These are phyloP conservation scores for Aelia acuminata DNA, from an alignment of 2,888 invertebrate genomes.

Conservation along the genomic window DNA sequence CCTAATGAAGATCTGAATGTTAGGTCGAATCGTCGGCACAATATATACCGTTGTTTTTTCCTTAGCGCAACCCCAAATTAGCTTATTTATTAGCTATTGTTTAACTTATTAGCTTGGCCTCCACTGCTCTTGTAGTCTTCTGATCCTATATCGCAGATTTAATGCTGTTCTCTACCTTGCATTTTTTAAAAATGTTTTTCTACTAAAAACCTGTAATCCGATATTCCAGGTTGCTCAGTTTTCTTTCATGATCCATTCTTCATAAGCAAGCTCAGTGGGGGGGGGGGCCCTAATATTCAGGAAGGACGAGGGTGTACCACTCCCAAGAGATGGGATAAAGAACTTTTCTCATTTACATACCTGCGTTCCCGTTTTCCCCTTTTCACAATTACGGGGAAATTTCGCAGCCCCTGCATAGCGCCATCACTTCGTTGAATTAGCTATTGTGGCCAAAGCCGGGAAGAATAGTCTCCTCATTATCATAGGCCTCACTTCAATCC, in stretches of 20 bases:
- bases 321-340: neutral
- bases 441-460: neutral
- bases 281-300: no score
- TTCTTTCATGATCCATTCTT: neutral
- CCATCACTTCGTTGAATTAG: neutral
- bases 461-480: neutral
- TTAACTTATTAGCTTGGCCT: no score
- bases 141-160: no score
- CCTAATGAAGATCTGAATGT: no score
- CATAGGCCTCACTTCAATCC: neutral
- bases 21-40: no score
- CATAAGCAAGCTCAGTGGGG: neutral
- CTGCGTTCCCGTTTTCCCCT: neutral
- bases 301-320: neutral
- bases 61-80: no score
- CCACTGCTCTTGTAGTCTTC: no score
- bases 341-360: slow-evolving; percentile 1
- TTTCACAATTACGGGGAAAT: neutral
- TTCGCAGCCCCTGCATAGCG: neutral
- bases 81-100: no score
- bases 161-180: no score
- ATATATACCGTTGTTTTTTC: no score
- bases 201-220: no score
- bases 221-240: neutral
- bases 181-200: no score